Conservation (phyloP, 2,113 vertebrate species). For the Oryzias javanicus region DNA sequence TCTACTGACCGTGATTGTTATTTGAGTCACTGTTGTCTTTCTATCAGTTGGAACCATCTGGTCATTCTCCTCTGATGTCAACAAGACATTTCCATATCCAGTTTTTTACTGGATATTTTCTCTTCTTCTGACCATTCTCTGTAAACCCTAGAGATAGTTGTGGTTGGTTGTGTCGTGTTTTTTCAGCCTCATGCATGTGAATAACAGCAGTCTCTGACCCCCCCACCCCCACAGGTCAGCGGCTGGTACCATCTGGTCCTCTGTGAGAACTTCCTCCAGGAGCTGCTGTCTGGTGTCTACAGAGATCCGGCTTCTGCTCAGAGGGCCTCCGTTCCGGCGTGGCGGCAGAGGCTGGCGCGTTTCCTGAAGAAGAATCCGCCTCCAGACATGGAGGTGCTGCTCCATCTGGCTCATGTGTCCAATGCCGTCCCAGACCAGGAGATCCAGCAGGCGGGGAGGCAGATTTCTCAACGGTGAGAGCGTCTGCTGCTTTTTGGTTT, state of each 20-base stretch:
- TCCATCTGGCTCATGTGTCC: constrained; percentile 68
- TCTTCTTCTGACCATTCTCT: too few relatives aligned
- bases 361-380: constrained; percentile 69
- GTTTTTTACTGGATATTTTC: too few relatives aligned
- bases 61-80: too few relatives aligned
- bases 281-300: constrained; percentile 55
- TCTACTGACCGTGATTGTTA: too few relatives aligned
- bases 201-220: not conserved
- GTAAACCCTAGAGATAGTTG: too few relatives aligned
- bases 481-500: not conserved
- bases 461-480: constrained; percentile 67
- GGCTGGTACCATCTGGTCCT: constrained; percentile 72
- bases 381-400: constrained; percentile 68
- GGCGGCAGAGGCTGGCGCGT: constrained; percentile 48
- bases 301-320: not conserved
- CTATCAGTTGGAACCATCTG: too few relatives aligned
- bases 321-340: constrained; percentile 22
- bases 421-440: constrained; percentile 47
- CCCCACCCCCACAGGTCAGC: constrained; percentile 39
- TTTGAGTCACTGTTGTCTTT: too few relatives aligned
- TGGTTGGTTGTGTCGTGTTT: too few relatives aligned
- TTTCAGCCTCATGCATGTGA: too few relatives aligned
- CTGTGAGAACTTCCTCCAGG: constrained; percentile 71
- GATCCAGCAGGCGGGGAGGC: constrained; percentile 52
- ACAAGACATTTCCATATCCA: too few relatives aligned